Evolutionary conservation across 2,113 vertebrate genomes (phyloP).

Genomic region (Aspidoscelis tigris): DNA sequence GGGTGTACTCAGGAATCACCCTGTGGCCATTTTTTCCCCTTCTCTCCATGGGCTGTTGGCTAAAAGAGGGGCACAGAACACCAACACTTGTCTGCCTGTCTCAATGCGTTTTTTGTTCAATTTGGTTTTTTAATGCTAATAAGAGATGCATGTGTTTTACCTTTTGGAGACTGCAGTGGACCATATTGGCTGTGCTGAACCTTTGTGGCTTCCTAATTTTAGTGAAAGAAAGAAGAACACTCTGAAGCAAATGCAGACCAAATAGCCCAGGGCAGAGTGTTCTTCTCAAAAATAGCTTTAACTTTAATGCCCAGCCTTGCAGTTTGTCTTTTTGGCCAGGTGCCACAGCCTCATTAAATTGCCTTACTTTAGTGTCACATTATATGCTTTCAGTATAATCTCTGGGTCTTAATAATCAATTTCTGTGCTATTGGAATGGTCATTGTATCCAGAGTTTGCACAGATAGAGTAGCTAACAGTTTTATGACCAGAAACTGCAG

Average conservation of each 20-base stretch:
- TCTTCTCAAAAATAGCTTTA: too few relatives aligned
- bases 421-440: neutral
- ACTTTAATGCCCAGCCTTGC: too few relatives aligned
- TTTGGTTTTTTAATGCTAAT: neutral
- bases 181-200: rapidly evolving
- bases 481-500: neutral
- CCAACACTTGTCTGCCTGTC: neutral
- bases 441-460: neutral
- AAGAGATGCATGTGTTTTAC: rapidly evolving
- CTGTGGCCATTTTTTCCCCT: neutral
- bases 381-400: too few relatives aligned
- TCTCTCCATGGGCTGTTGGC: neutral
- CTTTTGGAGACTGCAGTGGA: neutral
- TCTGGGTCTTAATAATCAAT: neutral
- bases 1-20: neutral
- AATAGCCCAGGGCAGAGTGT: neutral
- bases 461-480: neutral
- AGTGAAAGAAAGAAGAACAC: neutral
- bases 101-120: neutral
- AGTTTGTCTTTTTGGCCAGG: too few relatives aligned
- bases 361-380: too few relatives aligned
- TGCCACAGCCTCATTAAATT: too few relatives aligned
- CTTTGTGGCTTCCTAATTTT: neutral
- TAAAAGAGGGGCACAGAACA: neutral
- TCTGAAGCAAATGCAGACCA: neutral